phyloP scores from a whole-genome alignment of 2,888 invertebrate species.

The Diplazon laetatorius region DNA sequence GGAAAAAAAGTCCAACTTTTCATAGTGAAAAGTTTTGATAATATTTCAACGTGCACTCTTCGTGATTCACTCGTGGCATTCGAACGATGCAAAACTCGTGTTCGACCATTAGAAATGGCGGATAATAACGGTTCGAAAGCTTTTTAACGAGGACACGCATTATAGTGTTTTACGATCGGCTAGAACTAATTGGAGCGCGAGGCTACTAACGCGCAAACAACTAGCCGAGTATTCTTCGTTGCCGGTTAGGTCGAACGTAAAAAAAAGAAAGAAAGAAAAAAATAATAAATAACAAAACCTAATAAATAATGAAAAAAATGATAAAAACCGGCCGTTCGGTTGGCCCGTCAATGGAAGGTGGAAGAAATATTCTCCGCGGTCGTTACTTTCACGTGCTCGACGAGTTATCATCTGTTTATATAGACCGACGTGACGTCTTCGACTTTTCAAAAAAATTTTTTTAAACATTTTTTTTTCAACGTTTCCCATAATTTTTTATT shows the following conservation, averaged over 20 bases:
- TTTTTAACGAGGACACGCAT: slow-evolving; percentile 21
- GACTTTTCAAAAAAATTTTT: background rate
- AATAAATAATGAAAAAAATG: background rate
- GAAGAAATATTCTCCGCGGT: background rate
- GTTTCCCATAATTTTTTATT: no score
- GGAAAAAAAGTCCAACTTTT: no score
- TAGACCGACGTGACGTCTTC: background rate
- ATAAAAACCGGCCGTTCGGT: background rate
- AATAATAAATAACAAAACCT: background rate
- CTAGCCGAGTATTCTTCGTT: background rate
- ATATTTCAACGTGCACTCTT: background rate
- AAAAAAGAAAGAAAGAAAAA: background rate
- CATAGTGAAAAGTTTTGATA: no score
- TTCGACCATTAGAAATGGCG: background rate
- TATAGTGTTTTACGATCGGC: slow-evolving; percentile 27
- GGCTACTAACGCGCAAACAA: slow-evolving; percentile 9
- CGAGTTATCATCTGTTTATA: slow-evolving; percentile 5
- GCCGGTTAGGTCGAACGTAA: background rate
- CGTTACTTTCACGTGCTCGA: slow-evolving; percentile 8
- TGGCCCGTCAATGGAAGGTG: background rate
- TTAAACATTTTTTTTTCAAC: no score
- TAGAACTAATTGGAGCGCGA: slow-evolving; percentile 21
- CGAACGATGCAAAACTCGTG: background rate
- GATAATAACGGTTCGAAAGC: background rate
- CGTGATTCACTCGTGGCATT: slow-evolving; percentile 5